Conservation (phyloP, 2,797 vertebrate genomes). For the Poeciliopsis infans region DNA sequence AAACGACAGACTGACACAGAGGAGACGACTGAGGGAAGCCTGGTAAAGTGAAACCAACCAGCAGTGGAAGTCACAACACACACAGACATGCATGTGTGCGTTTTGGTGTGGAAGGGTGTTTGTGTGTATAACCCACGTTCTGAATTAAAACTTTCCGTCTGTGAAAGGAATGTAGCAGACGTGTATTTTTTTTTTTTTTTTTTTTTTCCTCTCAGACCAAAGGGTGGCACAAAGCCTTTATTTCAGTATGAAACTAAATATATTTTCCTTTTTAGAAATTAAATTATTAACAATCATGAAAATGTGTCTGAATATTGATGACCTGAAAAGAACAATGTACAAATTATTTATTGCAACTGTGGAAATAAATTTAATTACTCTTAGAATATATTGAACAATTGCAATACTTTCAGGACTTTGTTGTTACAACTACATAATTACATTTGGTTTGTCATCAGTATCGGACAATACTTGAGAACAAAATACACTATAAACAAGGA, state of each 20-base stretch:
- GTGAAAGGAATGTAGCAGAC: constrained; percentile 62
- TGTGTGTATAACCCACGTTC: constrained; percentile 48
- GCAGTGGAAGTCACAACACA: constrained; percentile 65
- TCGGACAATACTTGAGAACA: neutral
- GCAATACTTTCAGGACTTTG: neutral
- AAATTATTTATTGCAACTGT: neutral
- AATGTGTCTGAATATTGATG: neutral
- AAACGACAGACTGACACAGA: constrained; percentile 62
- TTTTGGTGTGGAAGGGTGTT: constrained; percentile 18
- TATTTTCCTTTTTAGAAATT: neutral
- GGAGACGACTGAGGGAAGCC: constrained; percentile 56
- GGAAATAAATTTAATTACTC: neutral
- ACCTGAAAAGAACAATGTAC: neutral
- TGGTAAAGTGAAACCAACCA: constrained; percentile 70
- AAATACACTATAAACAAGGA: neutral
- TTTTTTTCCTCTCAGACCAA: constrained; percentile 20
- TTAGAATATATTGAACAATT: neutral
- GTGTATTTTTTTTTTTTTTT: constrained; percentile 26
- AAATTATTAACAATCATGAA: neutral
- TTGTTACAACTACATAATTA: neutral
- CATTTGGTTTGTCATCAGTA: neutral
- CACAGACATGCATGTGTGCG: constrained; percentile 53
- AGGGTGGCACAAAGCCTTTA: constrained; percentile 27
- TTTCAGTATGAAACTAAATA: constrained; percentile 15
- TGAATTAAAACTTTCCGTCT: constrained; percentile 73